phyloP scores from a whole-genome alignment of 2,888 invertebrate species.

The Mallateleia sp. region DNA sequence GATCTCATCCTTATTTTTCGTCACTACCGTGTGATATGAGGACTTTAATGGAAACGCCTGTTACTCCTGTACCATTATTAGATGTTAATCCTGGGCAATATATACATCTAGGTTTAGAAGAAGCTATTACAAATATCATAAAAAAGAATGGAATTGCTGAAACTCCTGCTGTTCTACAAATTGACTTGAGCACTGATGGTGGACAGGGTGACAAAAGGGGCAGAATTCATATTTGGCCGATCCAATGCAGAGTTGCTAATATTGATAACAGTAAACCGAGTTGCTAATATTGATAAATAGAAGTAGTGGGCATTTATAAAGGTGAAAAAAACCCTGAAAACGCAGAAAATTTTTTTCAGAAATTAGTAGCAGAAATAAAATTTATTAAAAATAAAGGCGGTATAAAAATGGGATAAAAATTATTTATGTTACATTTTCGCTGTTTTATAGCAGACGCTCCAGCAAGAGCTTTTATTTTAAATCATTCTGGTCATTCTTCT shows the following conservation, averaged over 20 bases:
- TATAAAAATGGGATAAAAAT: constrained; percentile 5
- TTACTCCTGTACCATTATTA: constrained; percentile 17
- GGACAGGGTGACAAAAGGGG: constrained; percentile 8
- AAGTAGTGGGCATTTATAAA: constrained; percentile 30
- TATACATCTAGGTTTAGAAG: constrained; percentile 60
- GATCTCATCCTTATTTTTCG: constrained; percentile 50
- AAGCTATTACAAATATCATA: constrained; percentile 8
- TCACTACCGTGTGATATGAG: constrained; percentile 55
- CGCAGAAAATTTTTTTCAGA: constrained; percentile 20
- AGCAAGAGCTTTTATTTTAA: constrained; percentile 26
- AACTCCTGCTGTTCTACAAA: constrained; percentile 14
- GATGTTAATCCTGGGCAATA: constrained; percentile 58
- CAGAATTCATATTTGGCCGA: constrained; percentile 37
- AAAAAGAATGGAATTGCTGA: constrained; percentile 2
- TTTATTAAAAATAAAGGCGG: constrained; percentile 4
- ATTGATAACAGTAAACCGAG: constrained; percentile 1
- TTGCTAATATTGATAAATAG: not conserved
- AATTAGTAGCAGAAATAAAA: constrained; percentile 14
- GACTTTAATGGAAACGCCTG: constrained; percentile 59
- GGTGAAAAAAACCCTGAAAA: constrained; percentile 37
- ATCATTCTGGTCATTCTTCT: constrained; percentile 11
- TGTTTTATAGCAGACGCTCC: constrained; percentile 38
- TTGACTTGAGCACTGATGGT: constrained; percentile 42
- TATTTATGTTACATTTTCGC: not conserved
- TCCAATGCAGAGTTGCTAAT: constrained; percentile 33